phyloP scores from a whole-genome alignment of 2,888 invertebrate species.

The Stramonita haemastoma region DNA sequence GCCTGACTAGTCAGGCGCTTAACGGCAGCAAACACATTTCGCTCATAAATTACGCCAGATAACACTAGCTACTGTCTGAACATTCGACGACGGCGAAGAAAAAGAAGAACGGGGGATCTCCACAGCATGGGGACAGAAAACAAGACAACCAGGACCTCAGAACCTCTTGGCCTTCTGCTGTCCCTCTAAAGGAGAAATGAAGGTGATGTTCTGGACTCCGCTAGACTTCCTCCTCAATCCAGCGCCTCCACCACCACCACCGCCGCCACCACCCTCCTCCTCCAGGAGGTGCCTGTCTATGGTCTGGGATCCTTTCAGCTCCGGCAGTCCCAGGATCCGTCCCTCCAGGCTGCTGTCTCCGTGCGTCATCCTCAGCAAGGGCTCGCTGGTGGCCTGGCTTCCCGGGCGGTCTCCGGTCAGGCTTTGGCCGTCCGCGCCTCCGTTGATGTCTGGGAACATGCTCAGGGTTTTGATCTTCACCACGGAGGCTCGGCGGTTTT shows the following conservation, averaged over 20 bases:
- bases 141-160: background rate
- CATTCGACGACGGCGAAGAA: no score
- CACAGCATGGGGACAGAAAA: background rate
- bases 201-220: slow-evolving; percentile 27
- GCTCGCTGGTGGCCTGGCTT: background rate
- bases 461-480: slow-evolving; percentile 29
- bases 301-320: background rate
- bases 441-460: slow-evolving; percentile 36
- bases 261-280: background rate
- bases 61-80: no score
- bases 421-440: background rate
- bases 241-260: background rate
- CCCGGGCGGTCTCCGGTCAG: background rate
- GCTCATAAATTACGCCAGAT: no score
- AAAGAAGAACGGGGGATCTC: no score
- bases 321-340: background rate
- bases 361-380: slow-evolving; percentile 16
- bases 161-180: slow-evolving; percentile 40
- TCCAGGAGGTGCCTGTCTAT: background rate
- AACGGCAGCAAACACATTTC: no score
- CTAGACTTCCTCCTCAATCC: background rate
- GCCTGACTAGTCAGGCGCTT: no score
- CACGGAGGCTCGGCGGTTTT: background rate
- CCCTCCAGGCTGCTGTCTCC: background rate
- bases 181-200: slow-evolving; percentile 38